Evolutionary conservation across 2,888 invertebrate genomes (phyloP).

Genomic region (Nemotelus nigrinus): DNA sequence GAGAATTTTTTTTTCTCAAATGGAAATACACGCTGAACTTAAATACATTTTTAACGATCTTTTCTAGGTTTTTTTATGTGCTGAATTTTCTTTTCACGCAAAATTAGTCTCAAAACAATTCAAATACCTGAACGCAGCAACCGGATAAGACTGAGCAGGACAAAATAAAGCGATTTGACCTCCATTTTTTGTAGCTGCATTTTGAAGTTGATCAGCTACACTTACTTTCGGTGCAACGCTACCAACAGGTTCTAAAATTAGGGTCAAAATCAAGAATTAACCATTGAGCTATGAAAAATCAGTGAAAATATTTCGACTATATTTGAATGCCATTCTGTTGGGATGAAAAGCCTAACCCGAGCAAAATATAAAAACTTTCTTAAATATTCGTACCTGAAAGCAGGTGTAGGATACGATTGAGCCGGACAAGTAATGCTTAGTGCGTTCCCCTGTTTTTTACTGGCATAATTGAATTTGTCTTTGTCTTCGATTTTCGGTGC

Average conservation of each 20-base stretch:
- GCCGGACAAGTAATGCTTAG: conserved; percentile 73
- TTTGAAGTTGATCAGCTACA: conserved; percentile 64
- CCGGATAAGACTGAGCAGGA: conserved; percentile 79
- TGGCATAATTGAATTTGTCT: conserved; percentile 67
- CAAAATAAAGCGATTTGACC: conserved; percentile 73
- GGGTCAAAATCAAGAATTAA: too few relatives aligned
- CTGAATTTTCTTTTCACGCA: too few relatives aligned
- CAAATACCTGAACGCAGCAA: conserved; percentile 76
- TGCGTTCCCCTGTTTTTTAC: conserved; percentile 62
- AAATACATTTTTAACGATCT: too few relatives aligned
- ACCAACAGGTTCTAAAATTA: conserved; percentile 66
- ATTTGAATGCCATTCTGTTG: too few relatives aligned
- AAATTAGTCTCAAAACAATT: too few relatives aligned
- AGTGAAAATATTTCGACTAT: too few relatives aligned
- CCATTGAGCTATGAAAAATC: too few relatives aligned
- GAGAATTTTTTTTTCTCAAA: too few relatives aligned
- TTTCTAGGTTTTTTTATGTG: too few relatives aligned
- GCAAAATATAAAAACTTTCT: too few relatives aligned
- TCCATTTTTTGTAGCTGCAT: conserved; percentile 51
- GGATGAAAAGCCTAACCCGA: too few relatives aligned
- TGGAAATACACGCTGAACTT: too few relatives aligned
- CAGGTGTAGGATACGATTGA: conserved; percentile 74
- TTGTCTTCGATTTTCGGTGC: conserved; percentile 74
- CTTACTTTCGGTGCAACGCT: conserved; percentile 72
- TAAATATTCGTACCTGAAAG: conserved; percentile 67